Evolutionary conservation across 2,797 vertebrate species (phyloP), one percentile per base, ranked within the genome.

Genomic region (Eulemur albifrons): DNA sequence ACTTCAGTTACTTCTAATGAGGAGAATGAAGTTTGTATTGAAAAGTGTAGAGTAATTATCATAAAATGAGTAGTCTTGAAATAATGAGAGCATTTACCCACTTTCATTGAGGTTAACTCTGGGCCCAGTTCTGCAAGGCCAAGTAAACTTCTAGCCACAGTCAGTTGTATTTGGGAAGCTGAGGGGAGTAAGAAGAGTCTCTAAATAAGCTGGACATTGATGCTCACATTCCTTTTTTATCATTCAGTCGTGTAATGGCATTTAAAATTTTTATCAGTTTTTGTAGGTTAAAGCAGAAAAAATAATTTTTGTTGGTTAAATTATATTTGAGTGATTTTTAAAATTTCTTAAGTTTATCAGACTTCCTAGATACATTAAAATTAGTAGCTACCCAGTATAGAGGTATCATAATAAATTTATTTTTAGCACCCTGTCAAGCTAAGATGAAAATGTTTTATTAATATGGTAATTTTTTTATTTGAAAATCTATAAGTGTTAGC

Each of bases 371-470:
- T 90, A 90, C 72, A 63, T 94, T 87, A 93, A 77, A 94, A 85
- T 88, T 81, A 93, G 61, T 30, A 93, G 83, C 79, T 85, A 43
- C 73, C 50, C 20, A 57, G 17, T 69, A 40, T 75, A 69, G 30
- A 83, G 45, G 40, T 95, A 83, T 35, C 20, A 72, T 86, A 89
- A 32, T 80, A 45, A 77, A 45, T 91, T 91, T 92, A 54, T 77
- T 97, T 90, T 95, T 80, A 90, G 57, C 18, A 75, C 30, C 40
- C 80, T 93, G 54, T 50, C 21, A 94, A 90, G 25, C 59, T 79
- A 94, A 95, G 35, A 85, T 93, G 54, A 89, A 88, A 96, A 84
- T 76, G 77, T 35, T 95, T 95, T 72, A 48, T 83, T 80, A 57
- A 57, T 23, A 57, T 8, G 21, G 35, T 80, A 80, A 48, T 82